Base-by-base conservation (phyloP, 2,888 invertebrate genomes). In the Trissoscelio sp. region DNA sequence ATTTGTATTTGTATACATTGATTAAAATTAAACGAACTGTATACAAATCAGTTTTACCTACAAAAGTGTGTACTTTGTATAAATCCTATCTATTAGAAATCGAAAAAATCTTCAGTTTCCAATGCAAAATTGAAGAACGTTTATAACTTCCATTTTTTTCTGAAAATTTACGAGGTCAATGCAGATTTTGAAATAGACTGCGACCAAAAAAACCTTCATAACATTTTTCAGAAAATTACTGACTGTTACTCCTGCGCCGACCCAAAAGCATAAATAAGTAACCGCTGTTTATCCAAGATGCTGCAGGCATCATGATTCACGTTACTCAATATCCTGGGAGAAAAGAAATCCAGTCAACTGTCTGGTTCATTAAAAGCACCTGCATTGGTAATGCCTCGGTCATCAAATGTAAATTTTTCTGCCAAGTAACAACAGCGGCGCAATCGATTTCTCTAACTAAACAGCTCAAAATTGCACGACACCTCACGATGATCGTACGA, bases 231-330 rank as follows among this genome's bases (percentile, higher is more conserved):
- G 31, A 14, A 58, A 28, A 14, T n/a, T n/a, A n/a, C n/a, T 20
- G 39, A 34, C 34, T 24, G 60, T n/a, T 34, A 48, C 22, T 48
- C 48, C 46, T 14, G 4, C 16, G 39, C 39, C 34, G 51, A 51
- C 37, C 31, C 24, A 14, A 51, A 66, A 66, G 11, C 66, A 66
- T 66, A 37, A 51, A 22, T 22, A 39, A 66, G 66, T 24, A 48
- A 22, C 20, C 22, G 64, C 37, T 22, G 51, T 66, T 66, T 22
- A 37, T n/a, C 24, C 51, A 39, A 51, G 51, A 34, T 18, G 34
- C 51, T 39, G 37, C 48, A 14, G 51, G 48, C 39, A 51, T 24
- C 12, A 37, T 37, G 28, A 44, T 44, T 48, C 44, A 46, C 18
- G 18, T 58, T 58, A 16, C 62, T 46, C 62, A 34, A 64, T 34